Percentiles rank a stretch among this genome's conserved stretches.
Conservation (phyloP, 2,113 vertebrate genomes). For the Ceuthmochares aereus region DNA sequence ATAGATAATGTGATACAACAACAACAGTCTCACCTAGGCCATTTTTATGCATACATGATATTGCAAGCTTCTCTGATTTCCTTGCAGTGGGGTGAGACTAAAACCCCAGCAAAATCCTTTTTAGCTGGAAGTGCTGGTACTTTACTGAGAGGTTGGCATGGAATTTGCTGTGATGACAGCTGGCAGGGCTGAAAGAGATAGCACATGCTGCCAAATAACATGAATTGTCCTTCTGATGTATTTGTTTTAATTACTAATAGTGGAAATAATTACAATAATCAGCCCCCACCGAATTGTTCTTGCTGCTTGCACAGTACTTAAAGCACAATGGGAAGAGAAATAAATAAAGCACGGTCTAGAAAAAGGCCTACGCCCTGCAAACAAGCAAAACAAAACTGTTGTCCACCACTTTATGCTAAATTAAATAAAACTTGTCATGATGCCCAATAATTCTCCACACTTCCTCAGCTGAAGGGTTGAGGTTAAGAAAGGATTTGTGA, state of each 20-base stretch:
- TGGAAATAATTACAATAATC: conserved; percentile 68
- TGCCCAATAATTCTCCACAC: conserved; percentile 7
- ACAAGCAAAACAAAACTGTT: conserved; percentile 61
- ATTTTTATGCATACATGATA: background rate
- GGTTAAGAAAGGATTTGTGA: conserved; percentile 8
- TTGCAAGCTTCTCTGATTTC: background rate
- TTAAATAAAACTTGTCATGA: conserved; percentile 33
- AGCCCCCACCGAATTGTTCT: conserved; percentile 49
- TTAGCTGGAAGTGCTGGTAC: background rate
- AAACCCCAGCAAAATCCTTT: conserved; percentile 27
- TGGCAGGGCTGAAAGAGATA: conserved; percentile 56
- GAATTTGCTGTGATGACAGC: conserved; percentile 46
- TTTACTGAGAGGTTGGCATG: conserved; percentile 31
- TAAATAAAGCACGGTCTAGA: conserved; percentile 55
- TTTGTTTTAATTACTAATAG: conserved; percentile 72
- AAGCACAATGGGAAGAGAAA: conserved; percentile 51
- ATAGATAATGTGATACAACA: background rate
- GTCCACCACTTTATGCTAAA: conserved; percentile 37
- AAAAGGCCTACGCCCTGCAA: conserved; percentile 41
- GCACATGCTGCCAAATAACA: conserved; percentile 60
- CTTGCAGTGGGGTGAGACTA: background rate
- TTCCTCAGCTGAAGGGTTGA: conserved; percentile 41
- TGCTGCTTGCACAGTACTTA: conserved; percentile 58
- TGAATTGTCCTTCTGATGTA: conserved; percentile 57
- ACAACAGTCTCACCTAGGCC: background rate